Evolutionary conservation across 2,888 invertebrate genomes (phyloP), one percentile per base, ranked within the genome.

Genomic region (Electrophaes corylata): DNA sequence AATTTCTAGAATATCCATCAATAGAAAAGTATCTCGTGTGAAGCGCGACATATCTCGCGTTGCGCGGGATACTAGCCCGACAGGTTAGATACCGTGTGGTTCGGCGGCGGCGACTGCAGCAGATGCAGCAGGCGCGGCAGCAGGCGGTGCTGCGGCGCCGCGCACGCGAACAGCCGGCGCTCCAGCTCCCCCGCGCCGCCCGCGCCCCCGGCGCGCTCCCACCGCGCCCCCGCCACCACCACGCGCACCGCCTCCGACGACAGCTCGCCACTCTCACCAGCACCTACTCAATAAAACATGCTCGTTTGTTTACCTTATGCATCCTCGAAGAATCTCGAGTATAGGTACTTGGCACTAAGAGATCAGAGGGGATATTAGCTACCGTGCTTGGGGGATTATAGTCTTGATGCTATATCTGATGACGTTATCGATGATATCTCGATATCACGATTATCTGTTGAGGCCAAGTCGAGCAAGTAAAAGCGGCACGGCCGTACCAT

Each of bases 121-220:
- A 89, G 82, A 57, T 87, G 88, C 76, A 90, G 81, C 73, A 91
- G 82, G 12, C 91, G 81, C 69, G 90, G 90, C 81, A 90, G 81
- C 75, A 91, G 80, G 69, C 89, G 87, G 76, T 91, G 88, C 76
- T 87, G 89, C 70, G 86, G 88, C 75, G 84, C 86, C 67, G 79
- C 79, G 75, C 77, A 72, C 23, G 87, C 84, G 81, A 90, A 90
- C 80, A 88, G 79, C 1, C 83, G 78, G 31, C 84, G 83, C 81
- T 88, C 90, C 37, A 86, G 82, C 65, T 83, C 85, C n/a, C 74
- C 81, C 26, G 88, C 87, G 54, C 79, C 83, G 14, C 60, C 73
- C 43, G 77, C 71, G 8, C 71, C 74, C 16, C 78, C 83, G 39
- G 75, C 76, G 0, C 86, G 86, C 76, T 90, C 90, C 86, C 91